Percentiles rank a stretch among this genome's conserved stretches.
These are phyloP conservation scores for Oncorhynchus clarkii DNA, from an alignment of 2,113 vertebrate species.

Conservation along the genomic window DNA sequence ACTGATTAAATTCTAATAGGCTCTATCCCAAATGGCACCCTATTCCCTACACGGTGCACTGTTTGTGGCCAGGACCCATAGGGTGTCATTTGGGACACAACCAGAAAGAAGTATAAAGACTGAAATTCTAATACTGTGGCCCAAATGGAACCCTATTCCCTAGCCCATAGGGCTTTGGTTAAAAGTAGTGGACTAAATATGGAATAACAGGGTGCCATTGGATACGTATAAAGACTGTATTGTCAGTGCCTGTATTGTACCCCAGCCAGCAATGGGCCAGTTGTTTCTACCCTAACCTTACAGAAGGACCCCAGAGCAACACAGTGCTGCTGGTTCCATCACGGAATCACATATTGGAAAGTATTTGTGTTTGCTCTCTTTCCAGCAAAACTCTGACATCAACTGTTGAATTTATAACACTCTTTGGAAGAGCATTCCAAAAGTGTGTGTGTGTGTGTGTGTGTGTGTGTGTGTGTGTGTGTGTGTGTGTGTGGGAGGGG, in stretches of 20 bases:
- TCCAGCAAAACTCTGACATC: constrained; percentile 38
- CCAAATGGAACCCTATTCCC: too few relatives aligned
- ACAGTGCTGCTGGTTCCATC: constrained; percentile 49
- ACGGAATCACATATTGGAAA: constrained; percentile 56
- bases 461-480: constrained; percentile 18
- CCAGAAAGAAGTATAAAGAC: too few relatives aligned
- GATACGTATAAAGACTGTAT: background rate
- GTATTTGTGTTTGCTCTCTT: constrained; percentile 50
- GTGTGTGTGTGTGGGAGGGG: background rate
- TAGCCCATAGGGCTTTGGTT: too few relatives aligned
- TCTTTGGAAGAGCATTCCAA: constrained; percentile 33
- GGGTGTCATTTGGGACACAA: too few relatives aligned
- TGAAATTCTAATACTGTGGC: too few relatives aligned
- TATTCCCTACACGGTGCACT: too few relatives aligned
- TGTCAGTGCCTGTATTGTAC: constrained; percentile 26
- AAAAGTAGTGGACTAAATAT: too few relatives aligned
- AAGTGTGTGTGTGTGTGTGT: constrained; percentile 16
- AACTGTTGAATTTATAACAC: constrained; percentile 52
- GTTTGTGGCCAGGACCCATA: too few relatives aligned
- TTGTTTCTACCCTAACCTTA: constrained; percentile 45
- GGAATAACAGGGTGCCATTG: too few relatives aligned
- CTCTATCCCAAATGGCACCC: too few relatives aligned
- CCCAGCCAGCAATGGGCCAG: constrained; percentile 36
- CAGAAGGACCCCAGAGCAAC: constrained; percentile 53
- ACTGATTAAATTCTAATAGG: too few relatives aligned